Percentiles rank a stretch among this genome's conserved stretches.
Evolutionary conservation across 2,888 invertebrate genomes (phyloP).

Genomic region (Agrochola macilenta): DNA sequence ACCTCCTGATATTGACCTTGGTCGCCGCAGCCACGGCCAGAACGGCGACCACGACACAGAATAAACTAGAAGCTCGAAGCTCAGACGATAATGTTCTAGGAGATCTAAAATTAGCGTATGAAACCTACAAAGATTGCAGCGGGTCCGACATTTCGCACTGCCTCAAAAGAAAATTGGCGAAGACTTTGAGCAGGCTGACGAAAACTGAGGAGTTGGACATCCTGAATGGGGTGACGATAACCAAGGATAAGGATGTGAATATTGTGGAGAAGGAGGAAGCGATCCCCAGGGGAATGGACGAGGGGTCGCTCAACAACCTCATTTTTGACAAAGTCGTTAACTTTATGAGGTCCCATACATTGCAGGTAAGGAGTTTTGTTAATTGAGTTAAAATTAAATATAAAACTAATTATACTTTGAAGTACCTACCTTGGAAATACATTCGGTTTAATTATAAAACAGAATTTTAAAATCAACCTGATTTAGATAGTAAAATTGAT

Average conservation of each 20-base stretch:
- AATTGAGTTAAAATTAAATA: background rate
- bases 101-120: slow-evolving; percentile 93
- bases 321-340: slow-evolving; percentile 93
- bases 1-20: slow-evolving; percentile 90
- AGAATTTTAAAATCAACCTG: background rate
- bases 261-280: slow-evolving; percentile 92
- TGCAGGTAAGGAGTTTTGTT: slow-evolving; percentile 91
- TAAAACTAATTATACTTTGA: background rate
- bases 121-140: slow-evolving; percentile 95
- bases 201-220: slow-evolving; percentile 92
- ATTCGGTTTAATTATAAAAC: background rate
- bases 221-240: slow-evolving; percentile 94
- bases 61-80: slow-evolving; percentile 84
- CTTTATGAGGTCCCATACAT: slow-evolving; percentile 94
- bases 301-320: slow-evolving; percentile 93
- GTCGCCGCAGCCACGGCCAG: slow-evolving; percentile 89
- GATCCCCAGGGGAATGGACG: slow-evolving; percentile 93
- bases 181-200: slow-evolving; percentile 94
- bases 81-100: slow-evolving; percentile 90
- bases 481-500: background rate
- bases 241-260: slow-evolving; percentile 91
- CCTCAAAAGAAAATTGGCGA: slow-evolving; percentile 94
- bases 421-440: background rate
- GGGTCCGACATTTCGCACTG: slow-evolving; percentile 93
- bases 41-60: slow-evolving; percentile 88